Base-by-base conservation (phyloP, 2,113 vertebrate genomes). In the Neogobius melanostomus region DNA sequence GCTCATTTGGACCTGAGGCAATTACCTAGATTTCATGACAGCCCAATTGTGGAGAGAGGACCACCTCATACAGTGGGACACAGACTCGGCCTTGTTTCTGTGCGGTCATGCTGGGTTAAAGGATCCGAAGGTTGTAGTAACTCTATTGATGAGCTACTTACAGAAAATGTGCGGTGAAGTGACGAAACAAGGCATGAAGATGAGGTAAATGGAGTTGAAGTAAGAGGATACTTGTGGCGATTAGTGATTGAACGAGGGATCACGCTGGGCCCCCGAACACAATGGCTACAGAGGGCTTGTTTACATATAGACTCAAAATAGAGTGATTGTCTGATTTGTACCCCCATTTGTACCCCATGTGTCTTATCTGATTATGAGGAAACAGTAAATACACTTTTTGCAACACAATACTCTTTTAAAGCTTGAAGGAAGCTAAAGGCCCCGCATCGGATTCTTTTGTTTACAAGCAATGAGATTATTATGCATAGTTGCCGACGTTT, bases 111-210 rank as follows among this genome's bases (percentile, higher is more conserved):
- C 16, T 49, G 69, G 63, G 17, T 50, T 56, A 73, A n/a, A 75
- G 81, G 85, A 86, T 72, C 21, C 14, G 77, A 87, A 88, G 89
- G 90, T 88, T 88, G 87, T 88, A 80, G 87, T 88, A 80, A 36
- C 74, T 69, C 87, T 76, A 84, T 80, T 87, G 88, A 88, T 85
- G 50, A 57, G 69, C 72, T 85, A 92, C 93, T 91, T 92, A 92
- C 79, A 88, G 82, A 74, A 70, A 15, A 65, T 17, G 66, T 4
- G 15, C 65, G 21, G 68, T 6, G 16, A 74, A 81, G 62, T 52
- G 85, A 77, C 78, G 68, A 82, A 89, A 89, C 74, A 78, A 84
- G 88, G 83, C 87, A 72, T 87, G 83, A 74, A 82, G 80, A 90
- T 87, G 47, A 36, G 78, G 28, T 72, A 59, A 89, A 84, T 85